Percentiles rank a stretch among this genome's conserved stretches.
These are phyloP conservation scores for Carassius auratus DNA, from an alignment of 2,113 vertebrate species.

Conservation along the genomic window DNA sequence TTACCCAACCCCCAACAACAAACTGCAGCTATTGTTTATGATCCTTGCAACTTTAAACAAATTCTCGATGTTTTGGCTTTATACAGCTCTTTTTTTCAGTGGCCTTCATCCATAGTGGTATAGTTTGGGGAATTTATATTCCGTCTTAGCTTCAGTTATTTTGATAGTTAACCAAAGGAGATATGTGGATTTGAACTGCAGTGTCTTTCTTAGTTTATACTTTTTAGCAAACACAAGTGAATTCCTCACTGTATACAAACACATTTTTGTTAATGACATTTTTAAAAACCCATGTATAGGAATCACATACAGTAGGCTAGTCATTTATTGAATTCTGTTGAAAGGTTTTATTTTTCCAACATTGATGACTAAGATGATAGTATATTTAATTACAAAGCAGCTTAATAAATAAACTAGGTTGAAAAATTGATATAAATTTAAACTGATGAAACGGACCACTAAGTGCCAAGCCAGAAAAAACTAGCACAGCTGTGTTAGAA, in stretches of 20 bases:
- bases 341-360: neutral
- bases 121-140: constrained; percentile 56
- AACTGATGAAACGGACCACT: neutral
- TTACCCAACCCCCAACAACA: neutral
- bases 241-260: no score
- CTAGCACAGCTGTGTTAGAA: neutral
- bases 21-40: constrained; percentile 23
- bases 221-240: neutral
- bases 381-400: neutral
- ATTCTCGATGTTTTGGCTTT: constrained; percentile 8
- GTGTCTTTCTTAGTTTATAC: neutral
- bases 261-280: neutral
- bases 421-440: neutral
- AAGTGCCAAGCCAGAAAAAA: neutral
- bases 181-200: neutral
- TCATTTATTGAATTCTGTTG: neutral
- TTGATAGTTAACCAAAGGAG: neutral
- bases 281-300: neutral
- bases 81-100: constrained; percentile 63
- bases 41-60: constrained; percentile 33
- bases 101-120: constrained; percentile 56
- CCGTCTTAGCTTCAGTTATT: constrained; percentile 38
- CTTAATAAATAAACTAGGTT: neutral
- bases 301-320: neutral
- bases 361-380: neutral